Percentiles rank a stretch among this genome's conserved stretches.
These are phyloP conservation scores for Theristicus caerulescens DNA, from an alignment of 2,113 vertebrate genomes.

Conservation along the genomic window DNA sequence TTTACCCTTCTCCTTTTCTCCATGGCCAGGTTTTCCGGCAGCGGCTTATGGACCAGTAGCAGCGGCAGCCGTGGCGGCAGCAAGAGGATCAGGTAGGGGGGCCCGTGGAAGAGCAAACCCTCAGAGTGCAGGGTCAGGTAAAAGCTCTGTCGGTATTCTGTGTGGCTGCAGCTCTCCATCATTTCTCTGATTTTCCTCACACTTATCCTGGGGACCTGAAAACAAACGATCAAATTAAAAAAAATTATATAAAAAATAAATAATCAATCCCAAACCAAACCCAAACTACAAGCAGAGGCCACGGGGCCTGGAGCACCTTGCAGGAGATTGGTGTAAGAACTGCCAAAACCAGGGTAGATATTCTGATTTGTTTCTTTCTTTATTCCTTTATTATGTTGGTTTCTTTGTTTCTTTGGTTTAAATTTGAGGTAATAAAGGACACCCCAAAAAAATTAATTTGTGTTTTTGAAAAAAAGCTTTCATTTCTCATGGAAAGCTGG, in stretches of 20 bases:
- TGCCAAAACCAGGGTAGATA: constrained; percentile 22
- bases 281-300: constrained; percentile 58
- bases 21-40: constrained; percentile 90
- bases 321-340: background rate
- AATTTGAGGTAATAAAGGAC: background rate
- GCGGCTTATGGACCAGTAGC: constrained; percentile 97
- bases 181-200: constrained; percentile 75
- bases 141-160: constrained; percentile 91
- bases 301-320: constrained; percentile 38
- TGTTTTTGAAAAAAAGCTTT: background rate
- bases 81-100: constrained; percentile 98
- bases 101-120: constrained; percentile 91
- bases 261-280: background rate
- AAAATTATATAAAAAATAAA: background rate
- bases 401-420: constrained; percentile 36
- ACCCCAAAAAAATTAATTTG: background rate
- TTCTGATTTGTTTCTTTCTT: background rate
- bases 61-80: constrained; percentile 92
- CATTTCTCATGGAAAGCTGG: background rate
- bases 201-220: constrained; percentile 49
- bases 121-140: constrained; percentile 93
- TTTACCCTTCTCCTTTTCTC: constrained; percentile 67
- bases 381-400: constrained; percentile 44
- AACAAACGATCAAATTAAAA: background rate
- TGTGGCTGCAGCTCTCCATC: constrained; percentile 91